Evolutionary conservation across 1,140 invertebrate species (phyloP).

Genomic region (Ceratoteleas bidentatus): DNA sequence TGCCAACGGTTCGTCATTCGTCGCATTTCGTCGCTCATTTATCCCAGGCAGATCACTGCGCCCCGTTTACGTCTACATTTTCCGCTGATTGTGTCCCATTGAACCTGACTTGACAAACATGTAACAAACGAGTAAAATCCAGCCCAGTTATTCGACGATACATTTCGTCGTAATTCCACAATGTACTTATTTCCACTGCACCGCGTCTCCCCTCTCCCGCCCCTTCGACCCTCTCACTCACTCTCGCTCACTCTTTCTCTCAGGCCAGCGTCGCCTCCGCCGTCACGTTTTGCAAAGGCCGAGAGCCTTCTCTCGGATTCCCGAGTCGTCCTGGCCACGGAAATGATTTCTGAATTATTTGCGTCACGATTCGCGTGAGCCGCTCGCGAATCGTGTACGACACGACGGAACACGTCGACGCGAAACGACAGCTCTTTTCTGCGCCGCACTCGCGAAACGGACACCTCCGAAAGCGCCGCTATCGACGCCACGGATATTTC

Average conservation of each 20-base stretch:
- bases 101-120: neutral
- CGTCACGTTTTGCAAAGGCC: conserved; percentile 25
- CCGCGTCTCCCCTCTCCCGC: neutral
- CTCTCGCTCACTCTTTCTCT: too few species aligned
- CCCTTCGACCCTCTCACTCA: too few species aligned
- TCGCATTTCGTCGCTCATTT: too few species aligned
- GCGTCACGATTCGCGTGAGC: conserved; percentile 56
- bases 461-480: conserved; percentile 23
- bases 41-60: too few species aligned
- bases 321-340: conserved; percentile 31
- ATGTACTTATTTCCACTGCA: conserved; percentile 2
- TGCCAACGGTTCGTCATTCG: too few species aligned
- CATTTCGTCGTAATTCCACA: conserved; percentile 4
- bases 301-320: conserved; percentile 44
- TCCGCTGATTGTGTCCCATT: neutral
- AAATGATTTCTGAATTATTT: conserved; percentile 62
- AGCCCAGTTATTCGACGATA: neutral
- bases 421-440: conserved; percentile 48
- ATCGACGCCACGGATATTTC: conserved; percentile 38
- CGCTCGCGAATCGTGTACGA: conserved; percentile 42
- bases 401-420: conserved; percentile 47
- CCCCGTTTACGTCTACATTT: neutral
- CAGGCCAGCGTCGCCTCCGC: neutral
- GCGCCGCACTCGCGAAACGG: conserved; percentile 15
- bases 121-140: neutral